phyloP scores from a whole-genome alignment of 2,113 vertebrate species.

The Labeo catla region DNA sequence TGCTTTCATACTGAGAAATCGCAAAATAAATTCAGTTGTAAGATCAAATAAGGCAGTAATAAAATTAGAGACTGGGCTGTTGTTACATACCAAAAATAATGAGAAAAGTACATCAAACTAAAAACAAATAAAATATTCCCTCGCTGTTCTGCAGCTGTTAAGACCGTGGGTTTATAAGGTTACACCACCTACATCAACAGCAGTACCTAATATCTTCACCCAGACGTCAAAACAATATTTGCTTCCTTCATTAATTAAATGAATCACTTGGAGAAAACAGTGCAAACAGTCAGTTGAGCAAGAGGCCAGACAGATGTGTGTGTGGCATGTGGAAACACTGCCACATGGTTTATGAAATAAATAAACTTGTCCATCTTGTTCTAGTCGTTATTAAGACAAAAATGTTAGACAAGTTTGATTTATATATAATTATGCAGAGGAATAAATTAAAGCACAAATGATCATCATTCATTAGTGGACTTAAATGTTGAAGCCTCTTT shows the following conservation, averaged over 20 bases:
- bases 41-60: not conserved
- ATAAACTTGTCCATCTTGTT: not conserved
- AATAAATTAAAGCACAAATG: not conserved
- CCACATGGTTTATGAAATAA: not conserved
- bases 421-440: not conserved
- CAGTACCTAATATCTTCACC: not conserved
- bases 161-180: not conserved
- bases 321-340: not conserved
- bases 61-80: not conserved
- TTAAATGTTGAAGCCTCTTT: not conserved
- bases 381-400: not conserved
- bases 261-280: slow-evolving; percentile 4
- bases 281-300: not conserved
- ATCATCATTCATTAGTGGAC: not conserved
- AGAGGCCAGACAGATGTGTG: not conserved
- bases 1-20: slow-evolving; percentile 35
- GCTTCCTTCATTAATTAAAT: not conserved
- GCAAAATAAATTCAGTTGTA: not conserved
- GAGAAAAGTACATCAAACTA: not conserved
- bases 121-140: not conserved
- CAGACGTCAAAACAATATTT: not conserved
- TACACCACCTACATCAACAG: not conserved
- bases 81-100: not conserved
- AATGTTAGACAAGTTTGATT: not conserved
- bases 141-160: not conserved